Percentiles rank a stretch among this genome's conserved stretches.
phyloP scores from a whole-genome alignment of 2,797 vertebrate species.

The Cuniculus paca region DNA sequence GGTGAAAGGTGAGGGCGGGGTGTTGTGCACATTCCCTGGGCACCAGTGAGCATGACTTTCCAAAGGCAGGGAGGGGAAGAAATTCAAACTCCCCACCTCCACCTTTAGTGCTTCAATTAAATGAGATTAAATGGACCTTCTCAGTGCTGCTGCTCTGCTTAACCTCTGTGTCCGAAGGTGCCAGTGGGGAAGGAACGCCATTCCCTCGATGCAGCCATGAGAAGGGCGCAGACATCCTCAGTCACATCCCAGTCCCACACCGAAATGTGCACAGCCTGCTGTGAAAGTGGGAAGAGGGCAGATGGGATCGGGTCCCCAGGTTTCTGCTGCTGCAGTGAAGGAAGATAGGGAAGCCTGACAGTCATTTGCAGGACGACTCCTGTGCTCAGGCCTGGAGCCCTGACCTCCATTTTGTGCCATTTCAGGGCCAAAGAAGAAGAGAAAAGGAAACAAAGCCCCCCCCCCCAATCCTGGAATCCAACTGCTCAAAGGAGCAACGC shows the following conservation, averaged over 20 bases:
- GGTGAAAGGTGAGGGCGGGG: neutral
- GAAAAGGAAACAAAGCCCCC: neutral
- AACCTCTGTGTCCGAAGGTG: neutral
- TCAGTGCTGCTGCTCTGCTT: neutral
- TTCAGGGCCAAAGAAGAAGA: neutral
- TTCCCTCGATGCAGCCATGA: accelerated
- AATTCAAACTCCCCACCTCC: constrained; percentile 41
- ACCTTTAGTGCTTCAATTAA: constrained; percentile 44
- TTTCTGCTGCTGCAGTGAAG: neutral
- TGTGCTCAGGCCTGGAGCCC: neutral
- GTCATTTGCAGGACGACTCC: neutral
- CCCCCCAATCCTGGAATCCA: neutral
- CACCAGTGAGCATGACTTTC: neutral
- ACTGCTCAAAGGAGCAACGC: neutral
- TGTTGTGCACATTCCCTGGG: neutral
- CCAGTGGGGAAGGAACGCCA: neutral
- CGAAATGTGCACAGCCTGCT: neutral
- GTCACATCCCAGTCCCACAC: neutral
- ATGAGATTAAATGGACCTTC: neutral
- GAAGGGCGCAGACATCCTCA: neutral
- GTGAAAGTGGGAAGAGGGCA: neutral
- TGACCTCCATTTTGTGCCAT: neutral
- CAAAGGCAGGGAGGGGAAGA: neutral
- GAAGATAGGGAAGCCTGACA: accelerated
- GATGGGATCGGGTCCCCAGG: constrained; percentile 1